Evolutionary conservation across 1,140 invertebrate genomes (phyloP).

Genomic region (Armadillidium nasatum): DNA sequence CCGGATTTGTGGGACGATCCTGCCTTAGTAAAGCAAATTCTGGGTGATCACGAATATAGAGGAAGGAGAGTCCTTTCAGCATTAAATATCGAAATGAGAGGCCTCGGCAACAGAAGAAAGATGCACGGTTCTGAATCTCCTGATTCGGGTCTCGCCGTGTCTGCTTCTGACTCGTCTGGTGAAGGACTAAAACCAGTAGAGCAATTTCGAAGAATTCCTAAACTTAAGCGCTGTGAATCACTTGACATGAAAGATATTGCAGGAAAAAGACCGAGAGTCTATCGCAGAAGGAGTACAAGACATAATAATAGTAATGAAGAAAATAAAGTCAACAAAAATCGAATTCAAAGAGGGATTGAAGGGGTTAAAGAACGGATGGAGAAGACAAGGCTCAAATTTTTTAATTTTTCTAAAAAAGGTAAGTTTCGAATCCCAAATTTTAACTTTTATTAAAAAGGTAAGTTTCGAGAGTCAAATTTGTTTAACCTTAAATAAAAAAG

Average conservation of each 20-base stretch:
- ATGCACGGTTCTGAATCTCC: neutral
- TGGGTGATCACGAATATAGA: neutral
- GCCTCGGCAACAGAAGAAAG: neutral
- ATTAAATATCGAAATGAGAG: neutral
- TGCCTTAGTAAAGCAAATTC: neutral
- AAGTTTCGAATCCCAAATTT: neutral
- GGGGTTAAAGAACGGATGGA: neutral
- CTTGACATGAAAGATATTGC: neutral
- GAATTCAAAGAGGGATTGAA: neutral
- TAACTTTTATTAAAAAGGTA: too few species aligned
- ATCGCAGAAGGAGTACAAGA: neutral
- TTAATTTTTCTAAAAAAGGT: constrained; percentile 2
- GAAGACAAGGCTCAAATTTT: neutral
- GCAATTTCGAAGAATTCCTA: neutral
- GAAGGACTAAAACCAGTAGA: neutral
- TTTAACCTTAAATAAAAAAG: too few species aligned
- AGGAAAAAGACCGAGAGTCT: neutral
- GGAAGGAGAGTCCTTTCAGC: neutral
- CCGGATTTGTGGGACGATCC: neutral
- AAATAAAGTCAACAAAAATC: neutral
- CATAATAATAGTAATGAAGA: neutral
- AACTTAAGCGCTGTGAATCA: neutral
- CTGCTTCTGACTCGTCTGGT: neutral
- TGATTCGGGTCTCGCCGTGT: neutral
- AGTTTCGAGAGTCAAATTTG: too few species aligned